Base-by-base conservation (phyloP, 2,888 invertebrate genomes). In the Mythimna impura region DNA sequence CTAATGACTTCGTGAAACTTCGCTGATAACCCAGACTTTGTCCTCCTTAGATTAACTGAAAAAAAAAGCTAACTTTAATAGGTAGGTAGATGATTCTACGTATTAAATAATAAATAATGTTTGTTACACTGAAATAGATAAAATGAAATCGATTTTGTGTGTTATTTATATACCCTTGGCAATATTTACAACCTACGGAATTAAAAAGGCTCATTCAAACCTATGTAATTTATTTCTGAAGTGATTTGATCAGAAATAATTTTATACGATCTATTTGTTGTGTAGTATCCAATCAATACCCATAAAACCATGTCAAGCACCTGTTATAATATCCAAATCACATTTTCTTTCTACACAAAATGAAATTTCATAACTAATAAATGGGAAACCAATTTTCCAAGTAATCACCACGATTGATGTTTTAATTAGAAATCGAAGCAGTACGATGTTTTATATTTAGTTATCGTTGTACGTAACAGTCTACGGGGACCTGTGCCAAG, bases 41-140 rank as follows among this genome's bases (percentile, higher is more conserved):
- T 84, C 86, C 83, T 85, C 81, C 85, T 71, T 89, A 92, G 89
- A 86, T 81, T 87, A 91, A 91, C 78, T 85, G 88, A 83, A 69
- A 66, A 30, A n/a, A 88, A 90, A 88, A 85, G 89, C 91, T 94
- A 92, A 91, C 89, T 92, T 90, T 90, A 91, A 91, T 94, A 94
- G 89, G 88, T 91, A 92, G 92, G 88, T 91, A 92, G 93, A 91
- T 88, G 89, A 93, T 90, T 92, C 90, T 91, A 81, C 82, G 52
- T 69, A 90, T 90, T 88, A 85, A 81, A 89, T 90, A 88, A 87
- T 88, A 88, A 91, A 92, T 92, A 95, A 95, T 94, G 94, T 95
- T 96, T 96, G 96, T 96, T 95, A 96, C 95, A 96, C 95, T 88
- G 95, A 95, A 96, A 95, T 95, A 95, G 95, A 95, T 91, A 90